These are phyloP conservation scores for Megastigmus dorsalis DNA, from an alignment of 2,888 invertebrate genomes.

Conservation along the genomic window DNA sequence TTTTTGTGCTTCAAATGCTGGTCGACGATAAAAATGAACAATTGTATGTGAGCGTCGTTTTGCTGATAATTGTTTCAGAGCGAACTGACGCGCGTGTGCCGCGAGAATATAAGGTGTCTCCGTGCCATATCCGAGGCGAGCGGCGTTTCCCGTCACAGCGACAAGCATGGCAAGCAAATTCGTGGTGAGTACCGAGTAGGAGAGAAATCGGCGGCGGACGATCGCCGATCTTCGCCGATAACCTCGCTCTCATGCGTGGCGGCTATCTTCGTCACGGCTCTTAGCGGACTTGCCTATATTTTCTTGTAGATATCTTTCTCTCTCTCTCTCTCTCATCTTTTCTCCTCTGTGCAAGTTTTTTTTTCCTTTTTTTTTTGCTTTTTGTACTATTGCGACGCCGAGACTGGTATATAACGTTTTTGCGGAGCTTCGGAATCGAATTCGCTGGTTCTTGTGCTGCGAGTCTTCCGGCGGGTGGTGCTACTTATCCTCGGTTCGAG, in stretches of 20 bases:
- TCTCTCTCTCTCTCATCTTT: no score
- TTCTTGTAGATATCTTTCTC: conserved; percentile 15
- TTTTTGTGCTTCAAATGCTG: background rate
- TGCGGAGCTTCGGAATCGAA: no score
- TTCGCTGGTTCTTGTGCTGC: no score
- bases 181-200: conserved; percentile 68
- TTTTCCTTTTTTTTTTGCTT: background rate
- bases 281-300: conserved; percentile 62
- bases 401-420: no score
- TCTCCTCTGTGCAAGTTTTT: no score
- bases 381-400: no score
- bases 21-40: background rate
- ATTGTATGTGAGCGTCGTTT: background rate
- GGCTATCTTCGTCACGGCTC: conserved; percentile 62
- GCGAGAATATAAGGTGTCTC: conserved; percentile 89
- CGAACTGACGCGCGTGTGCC: conserved; percentile 89
- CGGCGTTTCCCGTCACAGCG: conserved; percentile 67
- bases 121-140: conserved; percentile 80
- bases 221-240: conserved; percentile 47
- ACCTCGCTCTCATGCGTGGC: conserved; percentile 59
- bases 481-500: no score
- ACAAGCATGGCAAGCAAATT: conserved; percentile 71
- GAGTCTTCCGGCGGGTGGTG: no score
- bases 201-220: conserved; percentile 40
- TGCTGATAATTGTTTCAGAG: conserved; percentile 81